Base-by-base conservation (phyloP, 2,888 invertebrate species). In the Oscheius sp. region DNA sequence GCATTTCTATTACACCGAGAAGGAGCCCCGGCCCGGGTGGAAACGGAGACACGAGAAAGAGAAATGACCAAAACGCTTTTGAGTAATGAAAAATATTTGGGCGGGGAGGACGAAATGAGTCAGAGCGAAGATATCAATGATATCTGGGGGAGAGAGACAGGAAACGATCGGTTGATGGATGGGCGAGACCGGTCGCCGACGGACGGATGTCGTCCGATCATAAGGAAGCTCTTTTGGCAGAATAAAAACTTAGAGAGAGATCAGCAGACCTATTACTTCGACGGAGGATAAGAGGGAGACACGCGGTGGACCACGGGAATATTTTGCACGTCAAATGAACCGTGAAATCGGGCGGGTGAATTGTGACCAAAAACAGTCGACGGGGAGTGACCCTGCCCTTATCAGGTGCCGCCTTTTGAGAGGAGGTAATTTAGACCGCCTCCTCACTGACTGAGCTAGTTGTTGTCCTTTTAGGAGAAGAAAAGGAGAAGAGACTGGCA, bases 1-100 rank as follows among this genome's bases (percentile, higher is more conserved):
- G 63, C 63, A 63, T 63, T 63, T 61, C 61, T 43, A 61, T 61
- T 45, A 63, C 63, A 63, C 63, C 41, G 43, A 16, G 63, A 9
- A 16, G 21, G 13, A 49, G 16, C 6, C 13, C 58, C 16, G 27
- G n/a, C 27, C 13, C 3, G 18, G 18, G 35, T 1, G 58, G 27
- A 25, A 27, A 58, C 5, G n/a, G 58, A 58, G 7, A 27, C 29
- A 29, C 27, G 29, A 12, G 16, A 58, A 29, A 35, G 35, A 49
- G 49, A 49, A 49, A 21, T 18, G 49, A 49, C 49, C 35, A 9
- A 35, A 35, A 3, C 35, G 35, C 35, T 35, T n/a, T 35, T 35
- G 35, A 35, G 35, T 35, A 35, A 35, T 35, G 35, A 9, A 35
- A n/a, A 35, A 35, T 35, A 35, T 13, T 16, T 5, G 18, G 55